phyloP scores from a whole-genome alignment of 2,888 invertebrate genomes.

The Tortricodes alternella region DNA sequence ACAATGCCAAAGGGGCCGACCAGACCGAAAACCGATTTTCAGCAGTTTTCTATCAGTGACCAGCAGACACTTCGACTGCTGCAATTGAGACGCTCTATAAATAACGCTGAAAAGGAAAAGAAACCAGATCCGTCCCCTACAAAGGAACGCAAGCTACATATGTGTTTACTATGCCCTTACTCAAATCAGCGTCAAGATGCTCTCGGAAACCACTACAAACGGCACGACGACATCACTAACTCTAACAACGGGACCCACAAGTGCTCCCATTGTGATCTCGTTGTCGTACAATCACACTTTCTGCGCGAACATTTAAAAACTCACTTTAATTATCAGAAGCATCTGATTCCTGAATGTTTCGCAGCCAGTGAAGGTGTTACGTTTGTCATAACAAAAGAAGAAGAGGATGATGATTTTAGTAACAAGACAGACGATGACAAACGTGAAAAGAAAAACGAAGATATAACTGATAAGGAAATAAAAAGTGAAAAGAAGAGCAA shows the following conservation, averaged over 20 bases:
- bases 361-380: constrained; percentile 84
- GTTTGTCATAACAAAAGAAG: constrained; percentile 77
- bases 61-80: constrained; percentile 84
- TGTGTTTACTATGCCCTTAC: constrained; percentile 92
- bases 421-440: background rate
- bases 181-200: constrained; percentile 88
- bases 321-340: constrained; percentile 86
- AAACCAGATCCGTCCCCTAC: constrained; percentile 64
- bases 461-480: background rate
- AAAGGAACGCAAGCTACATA: constrained; percentile 85
- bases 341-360: constrained; percentile 82
- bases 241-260: constrained; percentile 84
- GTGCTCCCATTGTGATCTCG: constrained; percentile 93
- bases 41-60: constrained; percentile 83
- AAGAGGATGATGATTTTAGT: constrained; percentile 59
- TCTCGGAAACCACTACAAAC: constrained; percentile 88
- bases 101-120: constrained; percentile 60
- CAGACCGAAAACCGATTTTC: constrained; percentile 68
- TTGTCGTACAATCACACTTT: constrained; percentile 88
- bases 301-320: constrained; percentile 90
- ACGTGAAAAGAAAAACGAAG: constrained; percentile 7
- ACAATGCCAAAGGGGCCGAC: constrained; percentile 67
- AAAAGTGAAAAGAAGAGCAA: background rate
- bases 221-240: constrained; percentile 84
- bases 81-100: constrained; percentile 78